Evolutionary conservation across 2,888 invertebrate genomes (phyloP).

Genomic region (Tachina lurida): DNA sequence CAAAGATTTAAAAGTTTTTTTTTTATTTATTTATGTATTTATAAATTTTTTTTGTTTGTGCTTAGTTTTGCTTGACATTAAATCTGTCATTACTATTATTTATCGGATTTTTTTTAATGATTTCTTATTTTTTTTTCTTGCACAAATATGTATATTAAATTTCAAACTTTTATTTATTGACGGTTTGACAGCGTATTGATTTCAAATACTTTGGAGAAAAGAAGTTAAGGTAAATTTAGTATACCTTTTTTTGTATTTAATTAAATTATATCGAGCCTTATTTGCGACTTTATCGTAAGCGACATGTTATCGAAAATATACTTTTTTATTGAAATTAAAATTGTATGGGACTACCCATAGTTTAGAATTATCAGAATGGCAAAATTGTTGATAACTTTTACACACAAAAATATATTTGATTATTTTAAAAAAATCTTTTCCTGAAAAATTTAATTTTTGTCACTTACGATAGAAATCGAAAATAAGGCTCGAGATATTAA

Average conservation of each 20-base stretch:
- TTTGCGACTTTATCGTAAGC: too few species aligned
- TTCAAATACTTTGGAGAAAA: conserved; percentile 3
- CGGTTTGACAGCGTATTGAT: conserved; percentile 39
- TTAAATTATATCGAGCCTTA: too few species aligned
- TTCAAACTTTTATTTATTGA: conserved; percentile 24
- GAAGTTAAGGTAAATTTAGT: background rate
- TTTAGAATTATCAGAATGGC: too few species aligned
- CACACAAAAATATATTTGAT: too few species aligned
- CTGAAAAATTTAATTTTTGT: too few species aligned
- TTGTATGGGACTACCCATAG: too few species aligned
- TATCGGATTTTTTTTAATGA: conserved; percentile 26
- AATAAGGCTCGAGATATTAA: too few species aligned
- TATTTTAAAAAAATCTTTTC: too few species aligned
- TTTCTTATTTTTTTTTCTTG: background rate
- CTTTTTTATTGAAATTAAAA: too few species aligned
- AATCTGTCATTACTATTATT: conserved; percentile 33
- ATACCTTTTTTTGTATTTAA: background rate
- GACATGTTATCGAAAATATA: too few species aligned
- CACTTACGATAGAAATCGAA: too few species aligned
- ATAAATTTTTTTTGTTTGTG: background rate
- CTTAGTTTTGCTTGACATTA: conserved; percentile 17
- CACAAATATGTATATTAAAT: conserved; percentile 3
- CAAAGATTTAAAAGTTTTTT: conserved; percentile 60
- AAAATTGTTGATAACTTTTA: too few species aligned
- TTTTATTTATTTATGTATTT: background rate